Evolutionary conservation across 2,888 invertebrate species (phyloP).

Genomic region (Coenonympha glycerion): DNA sequence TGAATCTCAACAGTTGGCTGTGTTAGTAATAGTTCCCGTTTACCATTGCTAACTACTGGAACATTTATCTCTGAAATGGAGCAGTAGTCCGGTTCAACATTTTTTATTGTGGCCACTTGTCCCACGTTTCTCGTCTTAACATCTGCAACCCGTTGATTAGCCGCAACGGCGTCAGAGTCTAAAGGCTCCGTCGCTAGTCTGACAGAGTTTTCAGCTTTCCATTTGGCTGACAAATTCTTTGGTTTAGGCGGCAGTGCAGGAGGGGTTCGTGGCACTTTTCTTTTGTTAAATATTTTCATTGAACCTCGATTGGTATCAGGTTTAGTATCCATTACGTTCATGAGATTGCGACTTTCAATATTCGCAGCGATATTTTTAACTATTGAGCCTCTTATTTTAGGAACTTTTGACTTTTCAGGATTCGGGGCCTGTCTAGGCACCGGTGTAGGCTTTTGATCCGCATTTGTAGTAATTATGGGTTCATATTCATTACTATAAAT

Average conservation of each 20-base stretch:
- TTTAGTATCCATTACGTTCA: slow-evolving; percentile 71
- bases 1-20: slow-evolving; percentile 74
- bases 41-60: slow-evolving; percentile 76
- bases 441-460: slow-evolving; percentile 52
- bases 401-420: slow-evolving; percentile 49
- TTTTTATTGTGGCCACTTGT: slow-evolving; percentile 67
- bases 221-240: slow-evolving; percentile 81
- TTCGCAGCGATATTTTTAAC: slow-evolving; percentile 71
- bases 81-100: slow-evolving; percentile 83
- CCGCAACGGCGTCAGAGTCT: slow-evolving; percentile 76
- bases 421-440: slow-evolving; percentile 45
- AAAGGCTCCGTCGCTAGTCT: slow-evolving; percentile 60
- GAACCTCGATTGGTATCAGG: slow-evolving; percentile 55
- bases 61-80: slow-evolving; percentile 85
- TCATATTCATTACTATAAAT: slow-evolving; percentile 86
- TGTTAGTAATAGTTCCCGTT: slow-evolving; percentile 71
- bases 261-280: slow-evolving; percentile 79
- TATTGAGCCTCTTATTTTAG: slow-evolving; percentile 70
- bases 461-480: slow-evolving; percentile 77
- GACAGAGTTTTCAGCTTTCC: slow-evolving; percentile 73
- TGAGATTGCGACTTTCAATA: slow-evolving; percentile 58
- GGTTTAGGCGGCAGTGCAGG: slow-evolving; percentile 88
- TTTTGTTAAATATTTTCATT: slow-evolving; percentile 70
- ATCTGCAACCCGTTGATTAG: slow-evolving; percentile 76
- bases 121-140: slow-evolving; percentile 73